These are phyloP conservation scores for Eurypyga helias DNA, from an alignment of 2,113 vertebrate species.

Conservation along the genomic window DNA sequence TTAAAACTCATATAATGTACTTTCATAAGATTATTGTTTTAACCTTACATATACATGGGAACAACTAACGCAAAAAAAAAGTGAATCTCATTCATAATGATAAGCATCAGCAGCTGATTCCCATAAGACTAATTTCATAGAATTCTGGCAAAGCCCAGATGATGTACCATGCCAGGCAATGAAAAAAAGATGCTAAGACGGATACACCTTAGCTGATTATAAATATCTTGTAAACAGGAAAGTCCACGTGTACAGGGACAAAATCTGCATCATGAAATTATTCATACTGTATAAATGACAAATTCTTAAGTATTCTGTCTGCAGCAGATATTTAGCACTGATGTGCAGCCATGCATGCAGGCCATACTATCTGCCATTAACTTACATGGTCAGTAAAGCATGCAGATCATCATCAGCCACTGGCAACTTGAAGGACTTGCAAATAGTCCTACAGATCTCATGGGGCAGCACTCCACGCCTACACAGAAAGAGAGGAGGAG, in stretches of 20 bases:
- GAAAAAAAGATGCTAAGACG: not conserved
- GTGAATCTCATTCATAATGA: not conserved
- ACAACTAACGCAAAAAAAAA: not conserved
- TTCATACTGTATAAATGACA: not conserved
- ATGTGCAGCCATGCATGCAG: not conserved
- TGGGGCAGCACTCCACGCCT: conserved; percentile 82
- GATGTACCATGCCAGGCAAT: not conserved
- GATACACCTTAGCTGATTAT: not conserved
- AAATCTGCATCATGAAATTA: not conserved
- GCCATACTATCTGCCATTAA: not conserved
- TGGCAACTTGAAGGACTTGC: conserved; percentile 85
- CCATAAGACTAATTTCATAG: not conserved
- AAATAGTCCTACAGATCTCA: conserved; percentile 79
- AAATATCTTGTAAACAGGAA: not conserved
- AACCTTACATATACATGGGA: not conserved
- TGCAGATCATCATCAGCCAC: conserved; percentile 80
- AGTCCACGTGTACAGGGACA: not conserved
- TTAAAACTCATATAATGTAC: not conserved
- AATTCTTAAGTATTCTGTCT: not conserved
- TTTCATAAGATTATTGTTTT: not conserved
- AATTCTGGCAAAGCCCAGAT: not conserved
- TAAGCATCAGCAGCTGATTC: not conserved
- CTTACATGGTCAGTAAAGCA: conserved; percentile 83
- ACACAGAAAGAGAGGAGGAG: conserved; percentile 32
- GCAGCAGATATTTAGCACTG: not conserved